Evolutionary conservation across 1,140 invertebrate genomes (phyloP), one percentile per base, ranked within the genome.

Genomic region (Diachasma alloeum): DNA sequence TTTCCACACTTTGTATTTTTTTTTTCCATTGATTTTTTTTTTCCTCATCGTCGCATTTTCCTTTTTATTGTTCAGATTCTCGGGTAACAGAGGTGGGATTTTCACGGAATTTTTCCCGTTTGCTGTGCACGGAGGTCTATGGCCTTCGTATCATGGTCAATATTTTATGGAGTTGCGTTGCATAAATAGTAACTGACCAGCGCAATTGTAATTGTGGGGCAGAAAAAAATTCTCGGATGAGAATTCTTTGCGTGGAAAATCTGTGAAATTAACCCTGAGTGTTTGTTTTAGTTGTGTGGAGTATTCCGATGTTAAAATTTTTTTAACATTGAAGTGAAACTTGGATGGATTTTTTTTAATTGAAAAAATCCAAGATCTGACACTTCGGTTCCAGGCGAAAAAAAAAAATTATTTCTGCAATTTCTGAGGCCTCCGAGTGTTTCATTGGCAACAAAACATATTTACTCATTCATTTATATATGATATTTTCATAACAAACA

Each of bases 101-200:
- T 79, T 80, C 77, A 59, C 71, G 72, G 46, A 46, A 46, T 67
- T 80, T 73, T 79, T 36, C 70, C 31, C 36, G 46, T 3, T 24
- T 22, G 3, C n/a, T 0, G 15, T 19, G 44, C 24, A 44, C 24
- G 42, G 22, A 67, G 36, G 15, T 63, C 59, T n/a, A 15, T 56
- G 77, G 77, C 77, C 73, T 79, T 81, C 77, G 78, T 48, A 70
- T 75, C 75, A 79, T 73, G 73, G 76, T 76, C 74, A 42, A 69
- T 48, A 70, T 63, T 63, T 63, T 63, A 63, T 63, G 17, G 15
- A 63, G 15, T 17, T 13, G 11, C 2, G 24, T 26, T 26, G 24
- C 59, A 63, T 63, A 63, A 63, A 26, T 63, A 5, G 9, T 53
- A 3, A 63, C 59, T 63, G 59, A 63, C 59, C 59, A 63, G 19